These are phyloP conservation scores for Stenchaetothrips biformis DNA, from an alignment of 2,888 invertebrate genomes.

Conservation along the genomic window DNA sequence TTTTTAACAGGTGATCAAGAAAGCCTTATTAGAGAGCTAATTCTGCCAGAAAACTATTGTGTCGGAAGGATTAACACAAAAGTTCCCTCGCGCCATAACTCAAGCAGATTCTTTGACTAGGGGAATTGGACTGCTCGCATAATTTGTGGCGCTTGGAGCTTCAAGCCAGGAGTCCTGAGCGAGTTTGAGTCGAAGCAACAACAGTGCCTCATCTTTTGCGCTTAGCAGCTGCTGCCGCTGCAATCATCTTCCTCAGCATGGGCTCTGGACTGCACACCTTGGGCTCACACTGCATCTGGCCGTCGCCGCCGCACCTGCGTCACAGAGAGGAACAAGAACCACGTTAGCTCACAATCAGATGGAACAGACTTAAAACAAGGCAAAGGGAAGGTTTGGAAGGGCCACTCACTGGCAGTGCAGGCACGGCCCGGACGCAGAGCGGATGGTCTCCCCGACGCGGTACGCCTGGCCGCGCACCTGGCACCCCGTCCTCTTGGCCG, in stretches of 20 bases:
- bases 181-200: too few species aligned
- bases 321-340: constrained; percentile 38
- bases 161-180: not conserved
- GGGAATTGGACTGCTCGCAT: constrained; percentile 3
- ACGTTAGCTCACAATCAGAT: not conserved
- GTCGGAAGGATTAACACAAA: too few species aligned
- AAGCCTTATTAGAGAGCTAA: too few species aligned
- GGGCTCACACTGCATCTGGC: constrained; percentile 92
- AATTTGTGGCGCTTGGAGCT: too few species aligned
- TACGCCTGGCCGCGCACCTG: constrained; percentile 81
- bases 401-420: constrained; percentile 86
- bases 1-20: too few species aligned
- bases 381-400: not conserved
- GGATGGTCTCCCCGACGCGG: constrained; percentile 77
- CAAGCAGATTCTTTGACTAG: constrained; percentile 4
- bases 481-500: constrained; percentile 72
- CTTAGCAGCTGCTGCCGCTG: constrained; percentile 63
- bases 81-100: not conserved
- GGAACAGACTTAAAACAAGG: too few species aligned
- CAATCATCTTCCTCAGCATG: constrained; percentile 85
- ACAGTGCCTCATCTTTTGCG: constrained; percentile 36
- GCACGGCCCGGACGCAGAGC: constrained; percentile 85
- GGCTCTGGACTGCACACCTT: constrained; percentile 85
- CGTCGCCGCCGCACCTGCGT: constrained; percentile 84
- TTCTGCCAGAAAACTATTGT: too few species aligned